phyloP scores from a whole-genome alignment of 1,140 invertebrate genomes.

The Spodoptera litura region DNA sequence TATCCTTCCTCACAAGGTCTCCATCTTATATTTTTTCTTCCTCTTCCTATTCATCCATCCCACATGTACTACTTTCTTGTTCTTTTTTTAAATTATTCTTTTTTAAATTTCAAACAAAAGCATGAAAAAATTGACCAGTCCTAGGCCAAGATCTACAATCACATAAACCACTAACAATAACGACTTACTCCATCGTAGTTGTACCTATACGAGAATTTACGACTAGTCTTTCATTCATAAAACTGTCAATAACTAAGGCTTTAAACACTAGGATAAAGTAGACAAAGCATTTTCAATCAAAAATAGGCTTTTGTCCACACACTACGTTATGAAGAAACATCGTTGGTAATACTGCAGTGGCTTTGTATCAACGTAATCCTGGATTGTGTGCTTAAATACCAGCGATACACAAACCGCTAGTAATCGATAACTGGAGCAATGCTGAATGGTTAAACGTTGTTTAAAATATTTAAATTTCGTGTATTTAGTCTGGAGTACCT shows the following conservation, averaged over 20 bases:
- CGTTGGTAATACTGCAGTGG: conserved; percentile 33
- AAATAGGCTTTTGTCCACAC: conserved; percentile 39
- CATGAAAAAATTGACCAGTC: too few relatives aligned
- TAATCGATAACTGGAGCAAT: conserved; percentile 25
- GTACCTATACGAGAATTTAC: background rate
- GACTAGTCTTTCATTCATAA: background rate
- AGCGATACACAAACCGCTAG: background rate
- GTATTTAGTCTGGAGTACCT: too few relatives aligned
- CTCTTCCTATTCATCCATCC: too few relatives aligned
- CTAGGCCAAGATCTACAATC: too few relatives aligned
- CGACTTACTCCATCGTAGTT: background rate
- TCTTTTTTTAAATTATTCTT: too few relatives aligned
- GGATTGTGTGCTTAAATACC: conserved; percentile 30
- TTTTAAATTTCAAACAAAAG: too few relatives aligned
- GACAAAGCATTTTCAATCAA: conserved; percentile 19
- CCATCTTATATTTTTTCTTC: too few relatives aligned
- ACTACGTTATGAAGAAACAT: conserved; percentile 38
- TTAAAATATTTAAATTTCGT: background rate
- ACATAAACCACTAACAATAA: too few relatives aligned
- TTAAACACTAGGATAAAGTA: background rate
- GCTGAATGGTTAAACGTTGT: conserved; percentile 11
- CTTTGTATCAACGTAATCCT: conserved; percentile 40
- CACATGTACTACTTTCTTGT: too few relatives aligned
- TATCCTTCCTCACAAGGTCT: too few relatives aligned
- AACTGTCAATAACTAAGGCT: background rate